Evolutionary conservation across 2,888 invertebrate species (phyloP), one percentile per base, ranked within the genome.

Genomic region (Micropterix aruncella): DNA sequence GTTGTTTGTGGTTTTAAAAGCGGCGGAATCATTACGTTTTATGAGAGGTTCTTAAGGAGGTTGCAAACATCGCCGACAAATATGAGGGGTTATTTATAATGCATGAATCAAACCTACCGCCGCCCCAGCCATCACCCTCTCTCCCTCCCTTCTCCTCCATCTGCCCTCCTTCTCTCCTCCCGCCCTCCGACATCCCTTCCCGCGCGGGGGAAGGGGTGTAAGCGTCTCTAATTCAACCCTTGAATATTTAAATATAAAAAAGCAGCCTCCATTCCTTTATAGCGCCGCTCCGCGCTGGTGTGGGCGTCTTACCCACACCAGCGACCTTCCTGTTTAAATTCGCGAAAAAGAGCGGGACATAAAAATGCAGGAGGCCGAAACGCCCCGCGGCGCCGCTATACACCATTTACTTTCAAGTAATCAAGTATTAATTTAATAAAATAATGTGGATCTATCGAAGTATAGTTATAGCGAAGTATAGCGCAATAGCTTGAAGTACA

Each of bases 311-410:
- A 5, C 27, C 27, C 27, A 5, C 27, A 5, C 27, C 27, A 12
- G 27, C 12, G 27, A 12, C 27, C 27, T 27, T 27, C 27, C 27
- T 27, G 27, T 27, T 27, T 27, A 27, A 27, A 27, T 27, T 27
- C 27, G 27, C 27, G 69, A 71, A 71, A 71, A 38, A 71, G 71
- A 70, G 71, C 69, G 70, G 71, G 70, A 71, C 71, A 71, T 71
- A 71, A 71, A 71, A 71, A 71, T 71, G 71, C 71, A 71, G 71
- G 71, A 71, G 71, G 70, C 70, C 70, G 68, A 5, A 27, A 7
- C 27, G 27, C 5, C 7, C 27, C 27, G 12, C 5, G 12, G 5
- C 27, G 27, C 12, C 27, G 5, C 7, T 27, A 27, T 12, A 27
- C 27, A 27, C 12, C 12, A 27, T 12, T 27, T 27, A 12, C 27